Conservation (phyloP, 2,888 invertebrate species). For the Eristalis tenax region DNA sequence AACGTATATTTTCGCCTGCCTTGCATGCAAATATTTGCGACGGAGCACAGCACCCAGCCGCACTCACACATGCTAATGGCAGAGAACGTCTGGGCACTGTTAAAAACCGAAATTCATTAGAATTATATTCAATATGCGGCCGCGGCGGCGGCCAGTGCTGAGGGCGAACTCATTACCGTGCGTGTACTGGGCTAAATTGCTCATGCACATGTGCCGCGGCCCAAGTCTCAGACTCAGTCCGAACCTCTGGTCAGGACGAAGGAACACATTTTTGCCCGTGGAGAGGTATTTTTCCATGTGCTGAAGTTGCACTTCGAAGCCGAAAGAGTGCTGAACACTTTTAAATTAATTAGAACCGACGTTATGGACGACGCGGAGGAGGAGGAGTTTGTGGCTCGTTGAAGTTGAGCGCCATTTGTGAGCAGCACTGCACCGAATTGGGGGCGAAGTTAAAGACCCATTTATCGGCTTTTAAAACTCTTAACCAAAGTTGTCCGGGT, state of each 20-base stretch:
- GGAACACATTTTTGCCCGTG: not conserved
- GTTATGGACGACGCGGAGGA: not conserved
- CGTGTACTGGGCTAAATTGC: not conserved
- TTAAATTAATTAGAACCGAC: slow-evolving; percentile 24
- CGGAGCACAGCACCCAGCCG: not conserved
- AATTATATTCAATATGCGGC: slow-evolving; percentile 38
- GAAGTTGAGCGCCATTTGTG: not conserved
- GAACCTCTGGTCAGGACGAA: not conserved
- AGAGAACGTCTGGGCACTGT: slow-evolving; percentile 1
- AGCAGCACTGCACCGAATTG: not conserved
- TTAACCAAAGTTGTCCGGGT: not conserved
- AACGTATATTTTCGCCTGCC: not conserved
- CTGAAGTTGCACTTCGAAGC: slow-evolving; percentile 9
- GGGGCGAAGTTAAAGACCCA: not conserved
- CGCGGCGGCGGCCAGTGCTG: not conserved
- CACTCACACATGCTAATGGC: not conserved
- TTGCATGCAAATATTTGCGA: slow-evolving; percentile 3
- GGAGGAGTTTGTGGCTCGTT: not conserved
- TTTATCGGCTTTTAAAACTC: not conserved
- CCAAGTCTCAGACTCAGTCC: too few relatives aligned
- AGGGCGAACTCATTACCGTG: slow-evolving; percentile 28
- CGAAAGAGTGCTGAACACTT: slow-evolving; percentile 26
- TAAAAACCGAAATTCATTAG: slow-evolving; percentile 36
- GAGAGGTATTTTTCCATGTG: slow-evolving; percentile 7
- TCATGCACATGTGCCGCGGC: not conserved